These are phyloP conservation scores for Climacteris rufus DNA, from an alignment of 2,113 vertebrate genomes.

Conservation along the genomic window DNA sequence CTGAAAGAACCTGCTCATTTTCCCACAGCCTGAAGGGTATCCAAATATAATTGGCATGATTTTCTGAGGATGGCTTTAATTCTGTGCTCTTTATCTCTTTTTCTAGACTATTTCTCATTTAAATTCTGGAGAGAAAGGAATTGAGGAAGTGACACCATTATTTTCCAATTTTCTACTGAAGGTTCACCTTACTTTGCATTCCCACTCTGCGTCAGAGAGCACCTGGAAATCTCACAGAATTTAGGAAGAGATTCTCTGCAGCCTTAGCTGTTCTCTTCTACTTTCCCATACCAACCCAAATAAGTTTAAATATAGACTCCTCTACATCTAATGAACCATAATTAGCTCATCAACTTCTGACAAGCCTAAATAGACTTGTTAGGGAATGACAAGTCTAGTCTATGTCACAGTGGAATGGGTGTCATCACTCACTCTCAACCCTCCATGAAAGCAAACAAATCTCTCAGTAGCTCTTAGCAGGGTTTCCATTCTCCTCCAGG, in stretches of 20 bases:
- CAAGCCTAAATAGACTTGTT: conserved; percentile 17
- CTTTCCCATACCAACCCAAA: neutral
- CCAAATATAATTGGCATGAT: neutral
- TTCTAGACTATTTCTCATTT: neutral
- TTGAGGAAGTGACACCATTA: neutral
- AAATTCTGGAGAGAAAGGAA: neutral
- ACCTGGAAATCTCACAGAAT: neutral
- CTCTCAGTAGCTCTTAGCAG: neutral
- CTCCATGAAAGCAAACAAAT: neutral
- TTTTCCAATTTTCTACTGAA: neutral
- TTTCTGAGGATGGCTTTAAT: neutral
- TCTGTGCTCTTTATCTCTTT: neutral
- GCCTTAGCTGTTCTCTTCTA: neutral
- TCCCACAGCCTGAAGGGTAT: neutral
- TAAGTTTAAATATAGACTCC: conserved; percentile 24
- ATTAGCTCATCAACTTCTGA: conserved; percentile 31
- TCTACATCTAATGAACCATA: neutral
- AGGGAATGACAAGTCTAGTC: neutral
- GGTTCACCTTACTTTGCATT: neutral
- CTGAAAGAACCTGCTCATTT: neutral
- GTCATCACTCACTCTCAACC: neutral
- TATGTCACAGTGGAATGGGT: neutral
- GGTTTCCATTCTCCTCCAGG: neutral
- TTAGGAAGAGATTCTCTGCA: neutral
- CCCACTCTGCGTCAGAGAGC: neutral